Evolutionary conservation across 1,140 invertebrate species (phyloP).

Genomic region (Zaprionus africanus): DNA sequence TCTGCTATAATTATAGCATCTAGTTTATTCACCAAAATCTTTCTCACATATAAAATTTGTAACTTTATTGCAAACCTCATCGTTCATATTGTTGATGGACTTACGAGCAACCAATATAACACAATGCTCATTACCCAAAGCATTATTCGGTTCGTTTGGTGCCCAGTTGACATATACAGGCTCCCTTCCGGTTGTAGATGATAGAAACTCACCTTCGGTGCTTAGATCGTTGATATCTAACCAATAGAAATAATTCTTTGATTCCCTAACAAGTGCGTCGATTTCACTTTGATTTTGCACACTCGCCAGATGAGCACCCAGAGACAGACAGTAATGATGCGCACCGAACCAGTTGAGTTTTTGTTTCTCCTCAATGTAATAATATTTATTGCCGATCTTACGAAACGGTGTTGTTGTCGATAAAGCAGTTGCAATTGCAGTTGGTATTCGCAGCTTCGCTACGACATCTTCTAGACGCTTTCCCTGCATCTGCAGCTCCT

Average conservation of each 20-base stretch:
- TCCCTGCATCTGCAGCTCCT: not conserved
- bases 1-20: conserved; percentile 1
- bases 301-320: conserved; percentile 2
- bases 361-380: conserved; percentile 3
- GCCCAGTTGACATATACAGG: not conserved
- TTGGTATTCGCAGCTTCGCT: not conserved
- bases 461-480: not conserved
- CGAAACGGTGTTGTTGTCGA: not conserved
- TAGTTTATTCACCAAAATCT: not conserved
- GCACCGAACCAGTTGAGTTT: not conserved
- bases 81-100: not conserved
- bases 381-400: conserved; percentile 14
- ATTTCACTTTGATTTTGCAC: not conserved
- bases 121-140: not conserved
- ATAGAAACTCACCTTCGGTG: not conserved
- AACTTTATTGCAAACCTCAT: not conserved
- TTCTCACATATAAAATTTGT: not conserved
- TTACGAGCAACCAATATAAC: not conserved
- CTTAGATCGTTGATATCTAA: not conserved
- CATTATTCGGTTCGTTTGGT: not conserved
- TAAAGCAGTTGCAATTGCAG: not conserved
- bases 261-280: not conserved
- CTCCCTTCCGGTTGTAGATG: not conserved
- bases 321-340: not conserved
- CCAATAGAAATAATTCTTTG: not conserved